A percentile compares a stretch with the other conserved stretches of the same genome.
Conservation (phyloP, 2,888 invertebrate genomes). For the Onchidella celtica region DNA sequence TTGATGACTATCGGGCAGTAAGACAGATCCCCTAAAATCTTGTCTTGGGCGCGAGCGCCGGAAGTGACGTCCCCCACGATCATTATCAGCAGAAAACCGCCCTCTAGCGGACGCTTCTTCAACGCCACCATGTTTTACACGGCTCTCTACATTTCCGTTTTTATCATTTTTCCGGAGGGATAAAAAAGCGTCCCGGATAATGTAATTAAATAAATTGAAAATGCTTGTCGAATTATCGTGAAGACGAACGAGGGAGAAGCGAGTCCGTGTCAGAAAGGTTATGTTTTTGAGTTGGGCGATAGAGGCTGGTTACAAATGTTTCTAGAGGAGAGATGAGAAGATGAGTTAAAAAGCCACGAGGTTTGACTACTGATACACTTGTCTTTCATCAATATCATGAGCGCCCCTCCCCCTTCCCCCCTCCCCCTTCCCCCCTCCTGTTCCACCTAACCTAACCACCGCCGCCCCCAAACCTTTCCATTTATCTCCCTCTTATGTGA, state of each 20-base stretch:
- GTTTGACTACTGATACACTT: conserved; percentile 12
- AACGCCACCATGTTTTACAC: neutral
- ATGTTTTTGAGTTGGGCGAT: conserved; percentile 32
- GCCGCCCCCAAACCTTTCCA: too few species aligned
- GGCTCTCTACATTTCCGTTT: neutral
- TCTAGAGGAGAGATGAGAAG: conserved; percentile 29
- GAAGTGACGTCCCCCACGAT: conserved; percentile 36
- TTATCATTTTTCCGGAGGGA: too few species aligned
- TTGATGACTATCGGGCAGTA: conserved; percentile 15
- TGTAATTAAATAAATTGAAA: conserved; percentile 46
- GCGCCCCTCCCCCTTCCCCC: too few species aligned
- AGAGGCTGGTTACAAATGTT: conserved; percentile 14
- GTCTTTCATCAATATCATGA: too few species aligned
- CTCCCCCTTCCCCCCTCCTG: too few species aligned
- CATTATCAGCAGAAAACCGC: conserved; percentile 38
- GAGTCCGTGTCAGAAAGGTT: conserved; percentile 11
- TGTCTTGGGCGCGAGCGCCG: conserved; percentile 10
- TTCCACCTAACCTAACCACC: too few species aligned
- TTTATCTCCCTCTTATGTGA: too few species aligned
- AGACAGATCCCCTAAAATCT: conserved; percentile 26
- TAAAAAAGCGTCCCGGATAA: conserved; percentile 21
- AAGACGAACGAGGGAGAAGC: conserved; percentile 33
- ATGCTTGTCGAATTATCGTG: conserved; percentile 40
- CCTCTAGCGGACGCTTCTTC: neutral
- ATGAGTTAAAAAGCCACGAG: conserved; percentile 24